Evolutionary conservation across 1,140 invertebrate species (phyloP).

Genomic region (Oscheius sp.): DNA sequence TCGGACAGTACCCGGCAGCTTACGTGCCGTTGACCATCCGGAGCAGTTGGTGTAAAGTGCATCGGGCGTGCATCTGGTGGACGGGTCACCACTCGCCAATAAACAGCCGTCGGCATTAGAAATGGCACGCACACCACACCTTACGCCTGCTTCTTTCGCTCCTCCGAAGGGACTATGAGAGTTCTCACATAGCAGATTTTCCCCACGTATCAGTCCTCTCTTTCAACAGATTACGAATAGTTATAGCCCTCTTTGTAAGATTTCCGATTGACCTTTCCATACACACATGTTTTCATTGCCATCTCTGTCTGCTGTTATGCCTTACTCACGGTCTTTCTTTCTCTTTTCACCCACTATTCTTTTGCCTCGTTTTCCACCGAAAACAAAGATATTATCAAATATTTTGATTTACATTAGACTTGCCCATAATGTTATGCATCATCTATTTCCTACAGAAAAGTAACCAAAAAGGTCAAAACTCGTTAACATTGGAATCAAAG

Average conservation of each 20-base stretch:
- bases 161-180: too few relatives aligned
- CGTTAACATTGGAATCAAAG: too few relatives aligned
- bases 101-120: background rate
- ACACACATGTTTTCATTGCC: background rate
- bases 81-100: background rate
- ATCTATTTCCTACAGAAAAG: too few relatives aligned
- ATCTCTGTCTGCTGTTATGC: background rate
- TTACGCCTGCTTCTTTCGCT: background rate
- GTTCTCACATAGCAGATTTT: too few relatives aligned
- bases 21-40: too few relatives aligned
- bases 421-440: too few relatives aligned
- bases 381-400: background rate
- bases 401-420: background rate
- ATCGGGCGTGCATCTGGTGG: background rate
- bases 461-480: too few relatives aligned
- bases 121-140: background rate
- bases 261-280: background rate
- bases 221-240: background rate
- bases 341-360: background rate
- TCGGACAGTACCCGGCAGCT: too few relatives aligned
- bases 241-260: background rate
- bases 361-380: background rate
- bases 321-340: background rate
- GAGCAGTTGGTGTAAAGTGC: constrained; percentile 9
- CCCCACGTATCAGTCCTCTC: background rate